Percentiles rank a stretch among this genome's conserved stretches.
Evolutionary conservation across 2,113 vertebrate species (phyloP).

Genomic region (Xiphophorus couchianus): DNA sequence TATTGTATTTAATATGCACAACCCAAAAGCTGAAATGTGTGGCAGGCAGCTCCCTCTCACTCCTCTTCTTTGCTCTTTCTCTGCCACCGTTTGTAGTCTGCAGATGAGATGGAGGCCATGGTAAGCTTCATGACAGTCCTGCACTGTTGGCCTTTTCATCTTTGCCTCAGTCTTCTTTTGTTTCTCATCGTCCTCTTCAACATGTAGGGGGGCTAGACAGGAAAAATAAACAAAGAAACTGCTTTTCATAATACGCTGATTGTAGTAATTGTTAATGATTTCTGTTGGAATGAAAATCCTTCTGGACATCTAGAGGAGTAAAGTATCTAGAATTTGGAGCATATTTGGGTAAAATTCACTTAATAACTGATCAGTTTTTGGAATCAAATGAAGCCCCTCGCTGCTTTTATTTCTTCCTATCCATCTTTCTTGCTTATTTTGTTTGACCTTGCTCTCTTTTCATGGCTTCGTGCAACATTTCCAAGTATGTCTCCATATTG

Average conservation of each 20-base stretch:
- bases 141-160: conserved; percentile 2
- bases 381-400: conserved; percentile 10
- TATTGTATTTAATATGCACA: too few species aligned
- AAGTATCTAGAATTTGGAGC: conserved; percentile 25
- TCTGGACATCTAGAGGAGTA: neutral
- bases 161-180: neutral
- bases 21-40: too few species aligned
- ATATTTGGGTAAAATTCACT: neutral
- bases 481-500: neutral
- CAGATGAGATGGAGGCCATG: conserved; percentile 60
- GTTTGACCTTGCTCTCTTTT: conserved; percentile 1
- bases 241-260: neutral
- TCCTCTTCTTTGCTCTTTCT: conserved; percentile 11
- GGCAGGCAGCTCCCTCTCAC: too few species aligned
- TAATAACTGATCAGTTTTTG: conserved; percentile 13
- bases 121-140: conserved; percentile 52
- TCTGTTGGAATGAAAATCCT: conserved; percentile 22
- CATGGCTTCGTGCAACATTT: neutral
- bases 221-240: neutral
- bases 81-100: conserved; percentile 40
- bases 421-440: neutral
- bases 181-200: neutral
- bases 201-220: neutral
- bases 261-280: conserved; percentile 13
- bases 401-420: neutral